Conservation (phyloP, 2,113 vertebrate genomes). For the Brienomyrus brachyistius region DNA sequence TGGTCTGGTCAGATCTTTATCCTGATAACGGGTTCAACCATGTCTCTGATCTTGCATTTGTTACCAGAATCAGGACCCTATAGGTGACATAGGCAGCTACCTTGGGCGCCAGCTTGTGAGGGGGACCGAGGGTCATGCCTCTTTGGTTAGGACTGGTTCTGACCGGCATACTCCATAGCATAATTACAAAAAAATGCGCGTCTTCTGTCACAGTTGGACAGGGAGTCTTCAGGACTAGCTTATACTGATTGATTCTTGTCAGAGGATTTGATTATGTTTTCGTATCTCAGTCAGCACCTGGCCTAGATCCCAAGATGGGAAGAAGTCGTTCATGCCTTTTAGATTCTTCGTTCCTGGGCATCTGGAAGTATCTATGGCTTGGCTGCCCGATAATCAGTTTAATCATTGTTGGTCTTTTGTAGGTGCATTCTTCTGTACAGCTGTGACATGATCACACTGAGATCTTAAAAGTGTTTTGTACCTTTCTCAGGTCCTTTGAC, state of each 20-base stretch:
- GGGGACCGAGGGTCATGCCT: not conserved
- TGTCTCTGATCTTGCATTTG: not conserved
- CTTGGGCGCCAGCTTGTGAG: not conserved
- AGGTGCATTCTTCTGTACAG: not conserved
- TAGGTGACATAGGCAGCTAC: not conserved
- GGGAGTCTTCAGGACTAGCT: not conserved
- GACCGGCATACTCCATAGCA: not conserved
- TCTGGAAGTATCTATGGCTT: not conserved
- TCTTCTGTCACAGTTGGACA: not conserved
- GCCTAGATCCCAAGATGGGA: not conserved
- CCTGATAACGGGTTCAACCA: not conserved
- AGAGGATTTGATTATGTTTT: not conserved
- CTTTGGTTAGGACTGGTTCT: not conserved
- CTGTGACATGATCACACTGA: not conserved
- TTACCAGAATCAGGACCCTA: not conserved
- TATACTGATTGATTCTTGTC: not conserved
- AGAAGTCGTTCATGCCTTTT: not conserved
- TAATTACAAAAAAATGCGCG: not conserved
- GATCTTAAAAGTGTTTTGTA: not conserved
- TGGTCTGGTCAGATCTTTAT: not conserved
- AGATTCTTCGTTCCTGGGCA: not conserved
- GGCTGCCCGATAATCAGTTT: not conserved
- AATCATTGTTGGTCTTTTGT: not conserved
- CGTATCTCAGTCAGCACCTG: not conserved
- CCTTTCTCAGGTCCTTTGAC: not conserved